Percentiles rank a stretch among this genome's conserved stretches.
Evolutionary conservation across 2,888 invertebrate species (phyloP).

Genomic region (Monochamus alternatus): DNA sequence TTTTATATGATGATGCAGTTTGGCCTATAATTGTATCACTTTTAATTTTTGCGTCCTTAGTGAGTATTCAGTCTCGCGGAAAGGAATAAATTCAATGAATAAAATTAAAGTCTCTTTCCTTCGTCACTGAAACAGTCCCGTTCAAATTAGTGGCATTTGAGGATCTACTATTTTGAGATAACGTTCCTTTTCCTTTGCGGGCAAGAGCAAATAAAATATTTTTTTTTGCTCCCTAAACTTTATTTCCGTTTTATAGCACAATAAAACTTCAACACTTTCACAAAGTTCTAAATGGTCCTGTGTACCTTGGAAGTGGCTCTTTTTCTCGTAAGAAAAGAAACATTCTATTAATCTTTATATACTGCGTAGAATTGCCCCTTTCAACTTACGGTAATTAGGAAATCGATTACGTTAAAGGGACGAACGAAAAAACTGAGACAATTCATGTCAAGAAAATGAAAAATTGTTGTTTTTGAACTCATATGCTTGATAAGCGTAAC

Average conservation of each 20-base stretch:
- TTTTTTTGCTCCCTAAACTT: slow-evolving; percentile 2
- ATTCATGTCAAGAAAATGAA: background rate
- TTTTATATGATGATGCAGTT: too few species aligned
- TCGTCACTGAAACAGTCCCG: too few species aligned
- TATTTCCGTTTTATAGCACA: background rate
- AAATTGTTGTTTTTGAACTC: background rate
- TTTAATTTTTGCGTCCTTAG: too few species aligned
- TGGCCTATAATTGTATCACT: too few species aligned
- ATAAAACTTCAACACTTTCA: slow-evolving; percentile 5
- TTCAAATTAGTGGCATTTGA: background rate
- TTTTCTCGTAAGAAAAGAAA: background rate
- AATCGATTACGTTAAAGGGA: background rate
- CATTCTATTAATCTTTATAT: slow-evolving; percentile 8
- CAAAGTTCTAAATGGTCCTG: slow-evolving; percentile 8
- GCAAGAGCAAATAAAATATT: background rate
- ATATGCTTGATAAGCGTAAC: background rate
- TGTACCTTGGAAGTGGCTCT: background rate
- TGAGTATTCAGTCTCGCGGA: too few species aligned
- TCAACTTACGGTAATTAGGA: slow-evolving; percentile 5
- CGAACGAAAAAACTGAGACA: background rate
- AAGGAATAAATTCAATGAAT: too few species aligned
- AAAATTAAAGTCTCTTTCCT: too few species aligned
- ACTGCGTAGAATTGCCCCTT: background rate
- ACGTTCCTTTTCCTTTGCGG: background rate
- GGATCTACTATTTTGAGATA: background rate